These are phyloP conservation scores for Mactromeris polynyma DNA, from an alignment of 2,888 invertebrate species.

Conservation along the genomic window DNA sequence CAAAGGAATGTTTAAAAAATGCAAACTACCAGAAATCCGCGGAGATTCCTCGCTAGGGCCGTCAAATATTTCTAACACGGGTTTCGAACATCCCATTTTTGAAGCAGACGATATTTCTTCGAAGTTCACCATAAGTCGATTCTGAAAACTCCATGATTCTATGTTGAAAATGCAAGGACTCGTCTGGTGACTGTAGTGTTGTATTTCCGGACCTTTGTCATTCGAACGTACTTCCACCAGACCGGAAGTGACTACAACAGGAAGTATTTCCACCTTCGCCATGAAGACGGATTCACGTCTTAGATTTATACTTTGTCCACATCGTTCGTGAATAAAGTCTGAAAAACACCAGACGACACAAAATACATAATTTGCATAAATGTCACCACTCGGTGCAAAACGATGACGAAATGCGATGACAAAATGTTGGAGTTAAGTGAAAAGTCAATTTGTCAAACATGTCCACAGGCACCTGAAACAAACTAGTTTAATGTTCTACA, in stretches of 20 bases:
- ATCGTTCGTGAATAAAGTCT: slow-evolving; percentile 58
- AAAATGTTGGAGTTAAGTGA: too few relatives aligned
- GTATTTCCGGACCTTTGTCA: background rate
- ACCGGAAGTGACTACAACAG: slow-evolving; percentile 5
- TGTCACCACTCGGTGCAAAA: background rate
- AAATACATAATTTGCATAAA: background rate
- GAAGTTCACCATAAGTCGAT: slow-evolving; percentile 61
- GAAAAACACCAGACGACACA: background rate
- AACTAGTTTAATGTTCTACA: too few relatives aligned
- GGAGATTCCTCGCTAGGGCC: slow-evolving; percentile 41
- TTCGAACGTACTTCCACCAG: background rate
- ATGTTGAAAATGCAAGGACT: slow-evolving; percentile 35
- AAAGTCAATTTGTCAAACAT: too few relatives aligned
- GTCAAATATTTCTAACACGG: slow-evolving; percentile 50
- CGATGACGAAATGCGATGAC: too few relatives aligned
- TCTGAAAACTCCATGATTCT: slow-evolving; percentile 67
- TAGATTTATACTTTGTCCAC: slow-evolving; percentile 58
- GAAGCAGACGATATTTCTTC: slow-evolving; percentile 36
- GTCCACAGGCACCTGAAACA: too few relatives aligned
- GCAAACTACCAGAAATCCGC: slow-evolving; percentile 13
- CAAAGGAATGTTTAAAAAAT: too few relatives aligned
- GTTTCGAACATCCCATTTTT: slow-evolving; percentile 19
- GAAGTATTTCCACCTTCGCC: slow-evolving; percentile 41
- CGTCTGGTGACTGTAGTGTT: background rate
- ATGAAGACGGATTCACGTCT: slow-evolving; percentile 56